Base-by-base conservation (phyloP, 2,113 vertebrate species). In the Phaetusa simplex region DNA sequence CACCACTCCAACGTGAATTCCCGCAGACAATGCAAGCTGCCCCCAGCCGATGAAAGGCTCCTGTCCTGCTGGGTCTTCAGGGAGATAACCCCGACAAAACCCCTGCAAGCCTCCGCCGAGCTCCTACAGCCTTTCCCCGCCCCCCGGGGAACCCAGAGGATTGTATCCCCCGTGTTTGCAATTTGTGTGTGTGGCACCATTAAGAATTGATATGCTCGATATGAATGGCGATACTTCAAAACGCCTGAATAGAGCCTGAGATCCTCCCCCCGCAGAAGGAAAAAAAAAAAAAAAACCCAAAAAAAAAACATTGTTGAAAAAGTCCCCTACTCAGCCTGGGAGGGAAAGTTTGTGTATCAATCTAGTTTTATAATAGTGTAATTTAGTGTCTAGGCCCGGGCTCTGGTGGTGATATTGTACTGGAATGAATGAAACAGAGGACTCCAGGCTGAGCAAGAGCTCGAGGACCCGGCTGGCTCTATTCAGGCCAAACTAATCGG, bases 341-440 rank as follows among this genome's bases (percentile, higher is more conserved):
- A 97, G 97, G 97, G 95, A 95, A 97, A 96, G 95, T 97, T 97
- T 97, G 97, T 97, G 95, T 97, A 97, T 97, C 96, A 98, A 98
- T 98, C 98, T 98, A 97, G 98, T 97, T 98, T 94, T 98, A 98
- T 98, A 98, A 98, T 98, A 98, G 98, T 97, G 98, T 98, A 98
- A 98, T 98, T 98, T 98, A 98, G 97, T 98, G 98, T 95, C 96
- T 98, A 98, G 98, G 97, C 97, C 98, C 15, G 98, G 98, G 97
- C 98, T 98, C 98, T 98, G 98, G 98, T 98, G 98, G 98, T 96
- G 98, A 98, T 98, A 98, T 98, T 99, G 98, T 98, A 55, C 82
- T 89, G 96, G 94, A 61, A 98, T 99, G 98, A 99, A 99, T 98
- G 97, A 98, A 95, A 97, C 95, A 96, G 98, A 98, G 95, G 98